Percentiles rank a stretch among this genome's conserved stretches.
phyloP scores from a whole-genome alignment of 1,140 invertebrate genomes.

The Pogonomyrmex barbatus region DNA sequence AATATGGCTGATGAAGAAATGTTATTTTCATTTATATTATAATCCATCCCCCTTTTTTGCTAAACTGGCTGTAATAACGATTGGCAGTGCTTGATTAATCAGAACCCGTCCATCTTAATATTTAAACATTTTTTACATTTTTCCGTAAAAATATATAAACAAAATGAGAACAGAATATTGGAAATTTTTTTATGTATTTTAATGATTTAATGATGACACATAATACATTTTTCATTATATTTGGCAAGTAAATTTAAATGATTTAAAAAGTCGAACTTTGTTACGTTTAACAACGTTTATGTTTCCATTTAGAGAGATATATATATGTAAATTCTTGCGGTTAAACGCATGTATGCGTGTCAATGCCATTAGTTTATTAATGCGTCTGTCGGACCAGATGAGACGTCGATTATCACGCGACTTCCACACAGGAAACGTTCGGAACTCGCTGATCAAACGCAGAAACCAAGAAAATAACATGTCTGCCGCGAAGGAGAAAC shows the following conservation, averaged over 20 bases:
- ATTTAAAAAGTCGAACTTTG: not conserved
- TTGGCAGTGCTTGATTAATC: not conserved
- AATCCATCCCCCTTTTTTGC: not conserved
- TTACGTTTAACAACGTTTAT: not conserved
- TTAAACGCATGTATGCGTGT: not conserved
- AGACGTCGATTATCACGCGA: constrained; percentile 19
- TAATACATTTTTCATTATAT: not conserved
- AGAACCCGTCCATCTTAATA: not conserved
- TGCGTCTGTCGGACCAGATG: not conserved
- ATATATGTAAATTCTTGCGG: not conserved
- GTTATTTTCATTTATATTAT: not conserved
- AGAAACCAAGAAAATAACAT: constrained; percentile 63
- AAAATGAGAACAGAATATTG: not conserved
- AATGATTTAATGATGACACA: not conserved
- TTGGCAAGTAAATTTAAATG: not conserved
- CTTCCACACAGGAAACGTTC: constrained; percentile 58
- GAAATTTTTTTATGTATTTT: not conserved
- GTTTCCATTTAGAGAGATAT: not conserved
- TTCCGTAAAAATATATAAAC: not conserved
- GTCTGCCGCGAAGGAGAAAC: constrained; percentile 49
- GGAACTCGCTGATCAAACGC: constrained; percentile 48
- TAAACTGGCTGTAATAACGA: not conserved
- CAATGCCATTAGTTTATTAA: not conserved
- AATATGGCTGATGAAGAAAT: not conserved
- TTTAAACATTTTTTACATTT: not conserved